Conservation (phyloP, 2,888 invertebrate genomes). For the Nephrocerus scutellatus region DNA sequence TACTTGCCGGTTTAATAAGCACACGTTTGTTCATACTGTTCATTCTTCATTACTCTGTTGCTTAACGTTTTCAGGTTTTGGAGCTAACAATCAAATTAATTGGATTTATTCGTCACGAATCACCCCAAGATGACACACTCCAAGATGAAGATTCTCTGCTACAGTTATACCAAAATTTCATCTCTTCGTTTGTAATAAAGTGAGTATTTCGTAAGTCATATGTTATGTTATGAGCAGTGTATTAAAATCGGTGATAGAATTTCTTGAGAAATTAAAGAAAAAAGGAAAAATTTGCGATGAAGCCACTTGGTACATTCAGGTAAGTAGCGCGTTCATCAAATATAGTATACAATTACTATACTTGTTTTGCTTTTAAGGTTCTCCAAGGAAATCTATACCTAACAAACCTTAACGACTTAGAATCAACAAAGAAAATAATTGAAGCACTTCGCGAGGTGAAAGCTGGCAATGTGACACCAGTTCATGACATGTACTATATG, state of each 20-base stretch:
- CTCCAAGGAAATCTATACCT: slow-evolving; percentile 70
- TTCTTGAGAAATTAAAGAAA: slow-evolving; percentile 85
- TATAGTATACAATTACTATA: background rate
- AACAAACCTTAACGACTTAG: slow-evolving; percentile 65
- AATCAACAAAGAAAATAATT: slow-evolving; percentile 70
- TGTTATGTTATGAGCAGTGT: background rate
- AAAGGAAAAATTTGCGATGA: slow-evolving; percentile 76
- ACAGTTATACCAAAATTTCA: slow-evolving; percentile 84
- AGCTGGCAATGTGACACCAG: slow-evolving; percentile 80
- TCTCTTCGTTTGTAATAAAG: slow-evolving; percentile 93
- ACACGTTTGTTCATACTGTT: too few species aligned
- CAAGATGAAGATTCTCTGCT: slow-evolving; percentile 70
- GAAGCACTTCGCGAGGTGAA: slow-evolving; percentile 73
- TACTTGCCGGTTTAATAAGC: background rate
- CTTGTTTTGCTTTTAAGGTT: slow-evolving; percentile 49
- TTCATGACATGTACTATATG: slow-evolving; percentile 85
- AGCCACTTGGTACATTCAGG: slow-evolving; percentile 57
- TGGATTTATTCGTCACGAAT: slow-evolving; percentile 70
- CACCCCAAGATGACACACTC: too few species aligned
- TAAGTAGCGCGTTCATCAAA: too few species aligned
- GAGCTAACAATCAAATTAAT: slow-evolving; percentile 79
- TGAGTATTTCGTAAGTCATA: slow-evolving; percentile 48
- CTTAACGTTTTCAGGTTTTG: too few species aligned
- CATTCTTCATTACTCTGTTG: background rate
- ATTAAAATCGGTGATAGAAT: slow-evolving; percentile 77